Evolutionary conservation across 1,140 invertebrate genomes (phyloP).

Genomic region (Euglossa dilemma): DNA sequence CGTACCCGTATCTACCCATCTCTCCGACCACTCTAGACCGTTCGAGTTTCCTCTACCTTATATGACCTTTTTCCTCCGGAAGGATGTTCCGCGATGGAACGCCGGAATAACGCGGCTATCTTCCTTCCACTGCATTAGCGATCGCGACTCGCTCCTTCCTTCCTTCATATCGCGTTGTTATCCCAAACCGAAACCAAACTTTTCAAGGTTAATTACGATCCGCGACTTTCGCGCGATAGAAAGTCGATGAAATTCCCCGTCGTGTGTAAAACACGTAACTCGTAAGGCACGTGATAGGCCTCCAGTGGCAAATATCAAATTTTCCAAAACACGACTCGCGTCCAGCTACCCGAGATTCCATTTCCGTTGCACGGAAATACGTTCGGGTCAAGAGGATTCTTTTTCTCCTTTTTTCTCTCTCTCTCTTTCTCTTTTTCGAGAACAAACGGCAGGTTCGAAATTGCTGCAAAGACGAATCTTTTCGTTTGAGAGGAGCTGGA

Average conservation of each 20-base stretch:
- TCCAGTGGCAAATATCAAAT: not conserved
- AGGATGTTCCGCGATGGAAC: not conserved
- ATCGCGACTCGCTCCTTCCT: not conserved
- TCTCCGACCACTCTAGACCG: too few relatives aligned
- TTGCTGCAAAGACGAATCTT: not conserved
- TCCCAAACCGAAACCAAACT: slow-evolving; percentile 25
- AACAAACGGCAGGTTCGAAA: not conserved
- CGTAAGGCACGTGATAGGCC: too few relatives aligned
- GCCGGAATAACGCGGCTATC: too few relatives aligned
- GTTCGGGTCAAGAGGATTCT: slow-evolving; percentile 3
- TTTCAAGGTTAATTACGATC: slow-evolving; percentile 13
- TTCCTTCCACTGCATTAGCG: too few relatives aligned
- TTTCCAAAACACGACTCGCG: too few relatives aligned
- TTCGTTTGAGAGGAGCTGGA: not conserved
- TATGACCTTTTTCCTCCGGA: too few relatives aligned
- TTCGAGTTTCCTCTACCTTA: too few relatives aligned
- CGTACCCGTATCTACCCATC: too few relatives aligned
- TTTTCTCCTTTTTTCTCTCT: not conserved
- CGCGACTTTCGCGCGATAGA: not conserved
- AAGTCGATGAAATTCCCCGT: not conserved
- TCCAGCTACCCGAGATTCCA: not conserved
- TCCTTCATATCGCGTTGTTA: not conserved
- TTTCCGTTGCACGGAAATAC: not conserved
- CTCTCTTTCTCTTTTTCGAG: not conserved
- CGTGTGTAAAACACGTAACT: not conserved